A percentile compares a stretch with the other conserved stretches of the same genome.
phyloP scores from a whole-genome alignment of 2,888 invertebrate species.

The Pyrocoelia pectoralis region DNA sequence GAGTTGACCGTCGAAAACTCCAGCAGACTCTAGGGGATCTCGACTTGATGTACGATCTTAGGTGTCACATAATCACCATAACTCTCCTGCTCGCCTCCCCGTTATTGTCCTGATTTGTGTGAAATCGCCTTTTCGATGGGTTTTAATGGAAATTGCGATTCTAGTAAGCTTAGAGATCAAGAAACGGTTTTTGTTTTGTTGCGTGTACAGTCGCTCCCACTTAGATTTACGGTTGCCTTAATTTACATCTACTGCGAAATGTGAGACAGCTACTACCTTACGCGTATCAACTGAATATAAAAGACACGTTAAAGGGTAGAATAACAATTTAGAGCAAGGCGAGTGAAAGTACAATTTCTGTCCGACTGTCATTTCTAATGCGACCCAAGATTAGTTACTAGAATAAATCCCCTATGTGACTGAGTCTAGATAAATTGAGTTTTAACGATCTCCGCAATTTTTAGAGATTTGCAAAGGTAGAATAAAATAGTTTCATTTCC shows the following conservation, averaged over 20 bases:
- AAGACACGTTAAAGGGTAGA: no score
- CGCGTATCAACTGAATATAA: no score
- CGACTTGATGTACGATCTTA: slow-evolving; percentile 41
- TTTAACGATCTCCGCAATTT: no score
- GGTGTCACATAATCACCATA: slow-evolving; percentile 47
- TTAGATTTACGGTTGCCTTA: neutral
- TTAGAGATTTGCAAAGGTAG: no score
- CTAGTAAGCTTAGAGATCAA: slow-evolving; percentile 19
- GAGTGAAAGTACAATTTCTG: no score
- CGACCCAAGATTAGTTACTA: no score
- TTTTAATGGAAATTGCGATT: slow-evolving; percentile 35
- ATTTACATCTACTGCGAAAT: neutral
- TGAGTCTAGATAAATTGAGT: no score
- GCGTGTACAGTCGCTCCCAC: neutral
- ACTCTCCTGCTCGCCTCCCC: slow-evolving; percentile 41
- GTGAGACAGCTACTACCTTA: neutral
- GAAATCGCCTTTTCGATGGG: slow-evolving; percentile 33
- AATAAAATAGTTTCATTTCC: no score
- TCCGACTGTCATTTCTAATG: no score
- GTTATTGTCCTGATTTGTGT: slow-evolving; percentile 35
- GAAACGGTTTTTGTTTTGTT: slow-evolving; percentile 25
- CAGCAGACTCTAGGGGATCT: slow-evolving; percentile 20
- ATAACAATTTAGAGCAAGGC: no score
- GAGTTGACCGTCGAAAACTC: slow-evolving; percentile 30
- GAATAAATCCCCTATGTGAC: no score